Percentiles rank a stretch among this genome's conserved stretches.
These are phyloP conservation scores for Elymnias hypermnestra DNA, from an alignment of 1,140 invertebrate species.

Conservation along the genomic window DNA sequence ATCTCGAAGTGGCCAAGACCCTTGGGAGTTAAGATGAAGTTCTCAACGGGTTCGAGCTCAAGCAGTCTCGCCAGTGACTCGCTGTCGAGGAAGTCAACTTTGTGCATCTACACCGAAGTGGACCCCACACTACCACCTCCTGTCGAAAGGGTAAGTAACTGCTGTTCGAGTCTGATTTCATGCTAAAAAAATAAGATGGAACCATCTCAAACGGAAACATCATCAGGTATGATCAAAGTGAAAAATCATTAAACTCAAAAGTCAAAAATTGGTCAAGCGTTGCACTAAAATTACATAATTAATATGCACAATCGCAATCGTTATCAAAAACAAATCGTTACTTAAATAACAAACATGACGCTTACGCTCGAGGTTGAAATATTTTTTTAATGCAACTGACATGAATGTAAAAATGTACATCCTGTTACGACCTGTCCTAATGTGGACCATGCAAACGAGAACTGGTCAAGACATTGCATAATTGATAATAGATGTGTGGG, in stretches of 20 bases:
- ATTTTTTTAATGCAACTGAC: slow-evolving; percentile 17
- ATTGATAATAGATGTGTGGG: slow-evolving; percentile 19
- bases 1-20: slow-evolving; percentile 20
- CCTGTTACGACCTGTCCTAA: slow-evolving; percentile 26
- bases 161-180: neutral
- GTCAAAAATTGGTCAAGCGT: too few species aligned
- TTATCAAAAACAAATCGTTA: slow-evolving; percentile 2
- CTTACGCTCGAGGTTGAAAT: slow-evolving; percentile 1
- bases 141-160: slow-evolving; percentile 56
- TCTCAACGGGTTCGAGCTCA: slow-evolving; percentile 74
- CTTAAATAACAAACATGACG: slow-evolving; percentile 5
- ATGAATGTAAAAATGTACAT: slow-evolving; percentile 19
- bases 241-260: too few species aligned
- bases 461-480: slow-evolving; percentile 19
- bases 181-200: too few species aligned
- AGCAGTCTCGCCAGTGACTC: slow-evolving; percentile 75
- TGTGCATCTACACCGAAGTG: slow-evolving; percentile 75
- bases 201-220: too few species aligned
- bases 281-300: slow-evolving; percentile 1
- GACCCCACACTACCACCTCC: slow-evolving; percentile 48
- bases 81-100: slow-evolving; percentile 75
- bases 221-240: too few species aligned
- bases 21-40: slow-evolving; percentile 67
- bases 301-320: slow-evolving; percentile 1
- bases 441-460: slow-evolving; percentile 19